Base-by-base conservation (phyloP, 2,797 vertebrate genomes). In the Sebastes itinus region DNA sequence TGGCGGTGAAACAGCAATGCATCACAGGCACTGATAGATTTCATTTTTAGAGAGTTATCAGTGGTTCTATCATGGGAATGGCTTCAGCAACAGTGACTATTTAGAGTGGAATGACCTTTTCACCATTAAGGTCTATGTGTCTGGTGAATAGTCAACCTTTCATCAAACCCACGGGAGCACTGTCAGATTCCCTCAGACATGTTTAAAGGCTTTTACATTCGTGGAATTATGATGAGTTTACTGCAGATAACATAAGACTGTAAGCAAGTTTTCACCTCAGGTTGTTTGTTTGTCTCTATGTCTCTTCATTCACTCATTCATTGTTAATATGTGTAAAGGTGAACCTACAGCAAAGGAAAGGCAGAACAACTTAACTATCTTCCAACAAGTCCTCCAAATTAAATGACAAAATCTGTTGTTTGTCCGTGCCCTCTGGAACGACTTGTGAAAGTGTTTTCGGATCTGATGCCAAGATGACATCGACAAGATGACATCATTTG, bases 61-160 rank as follows among this genome's bases (percentile, higher is more conserved):
- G 85, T 23, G n/a, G 52, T 72, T 85, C 86, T 82, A 92, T 94
- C 93, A 88, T 75, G 89, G 89, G 86, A 88, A 84, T 73, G 77
- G 72, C 64, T 88, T 54, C 42, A 63, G 78, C 75, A 88, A 89
- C 87, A 64, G 27, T 89, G 90, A 89, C 84, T 90, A 81, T 88
- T 90, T 92, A 85, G 80, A 89, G 82, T 70, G 70, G 67, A 86
- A 73, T 91, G 89, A 93, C 92, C 91, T 92, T 93, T 92, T 90
- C 77, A 89, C 80, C 56, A 33, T 52, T 78, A 67, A 89, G 84
- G 88, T 92, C 78, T 88, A 33, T 70, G 84, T 64, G 80, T 87
- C 84, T 87, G 82, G 81, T 87, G 83, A 87, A 90, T 91, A 92
- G 87, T 90, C 88, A 90, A 91, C 91, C 89, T 89, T 91, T 93